Evolutionary conservation across 2,888 invertebrate genomes (phyloP).

Genomic region (Eumacrocentrus americanus): DNA sequence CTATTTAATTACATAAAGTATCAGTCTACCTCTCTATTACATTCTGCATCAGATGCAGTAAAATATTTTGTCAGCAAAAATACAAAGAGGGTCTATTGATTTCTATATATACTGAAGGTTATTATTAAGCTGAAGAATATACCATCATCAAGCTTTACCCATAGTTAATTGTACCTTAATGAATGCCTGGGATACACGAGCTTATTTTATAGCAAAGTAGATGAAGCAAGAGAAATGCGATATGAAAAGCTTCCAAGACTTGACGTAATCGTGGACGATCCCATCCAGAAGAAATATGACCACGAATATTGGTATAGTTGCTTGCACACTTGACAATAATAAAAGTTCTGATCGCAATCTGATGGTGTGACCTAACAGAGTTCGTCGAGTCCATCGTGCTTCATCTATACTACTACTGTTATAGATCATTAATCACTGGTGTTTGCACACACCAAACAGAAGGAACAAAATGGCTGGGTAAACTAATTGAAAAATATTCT

Average conservation of each 20-base stretch:
- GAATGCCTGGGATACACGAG: constrained; percentile 21
- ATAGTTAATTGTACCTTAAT: constrained; percentile 32
- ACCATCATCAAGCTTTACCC: constrained; percentile 15
- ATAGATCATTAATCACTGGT: neutral
- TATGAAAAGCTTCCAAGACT: constrained; percentile 15
- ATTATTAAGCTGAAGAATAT: constrained; percentile 16
- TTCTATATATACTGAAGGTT: no score
- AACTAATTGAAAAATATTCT: no score
- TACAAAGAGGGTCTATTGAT: no score
- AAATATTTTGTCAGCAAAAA: no score
- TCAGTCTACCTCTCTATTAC: neutral
- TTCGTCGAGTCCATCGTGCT: no score
- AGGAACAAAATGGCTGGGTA: neutral
- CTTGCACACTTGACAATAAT: no score
- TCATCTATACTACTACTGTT: no score
- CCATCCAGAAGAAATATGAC: neutral
- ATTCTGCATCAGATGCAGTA: neutral
- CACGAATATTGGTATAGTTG: no score
- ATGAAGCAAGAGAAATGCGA: constrained; percentile 13
- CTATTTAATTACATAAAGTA: neutral
- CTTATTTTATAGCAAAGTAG: no score
- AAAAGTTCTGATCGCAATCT: neutral
- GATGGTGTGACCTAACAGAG: neutral
- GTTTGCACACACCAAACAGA: neutral
- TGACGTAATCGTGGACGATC: neutral